These are phyloP conservation scores for Tachina fera DNA, from an alignment of 2,888 invertebrate species.

Conservation along the genomic window DNA sequence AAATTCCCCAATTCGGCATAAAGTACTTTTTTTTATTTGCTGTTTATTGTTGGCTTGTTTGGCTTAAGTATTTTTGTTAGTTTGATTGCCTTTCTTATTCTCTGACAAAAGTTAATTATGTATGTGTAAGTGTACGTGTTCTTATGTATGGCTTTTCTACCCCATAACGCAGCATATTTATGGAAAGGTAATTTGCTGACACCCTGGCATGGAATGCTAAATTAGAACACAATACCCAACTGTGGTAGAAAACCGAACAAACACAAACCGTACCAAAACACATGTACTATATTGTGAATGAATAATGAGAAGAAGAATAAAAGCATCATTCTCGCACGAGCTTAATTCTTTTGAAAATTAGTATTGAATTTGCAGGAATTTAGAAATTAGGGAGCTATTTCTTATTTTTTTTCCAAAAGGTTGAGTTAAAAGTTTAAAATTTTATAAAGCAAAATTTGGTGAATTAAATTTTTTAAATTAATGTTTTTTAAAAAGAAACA, in stretches of 20 bases:
- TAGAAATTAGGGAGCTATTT: background rate
- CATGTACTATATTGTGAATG: conserved; percentile 34
- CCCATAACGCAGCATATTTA: background rate
- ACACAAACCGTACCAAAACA: conserved; percentile 3
- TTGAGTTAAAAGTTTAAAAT: too few species aligned
- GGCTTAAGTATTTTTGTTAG: background rate
- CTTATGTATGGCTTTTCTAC: conserved; percentile 3
- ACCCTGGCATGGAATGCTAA: conserved; percentile 19
- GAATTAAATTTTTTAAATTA: too few species aligned
- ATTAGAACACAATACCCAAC: conserved; percentile 27
- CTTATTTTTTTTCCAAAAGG: background rate
- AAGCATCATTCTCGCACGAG: background rate
- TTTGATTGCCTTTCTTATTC: background rate
- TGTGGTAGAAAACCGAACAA: background rate
- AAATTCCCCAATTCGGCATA: background rate
- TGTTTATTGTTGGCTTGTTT: background rate
- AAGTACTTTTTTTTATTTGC: conserved; percentile 1
- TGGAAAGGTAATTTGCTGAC: conserved; percentile 24
- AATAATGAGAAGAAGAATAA: conserved; percentile 21
- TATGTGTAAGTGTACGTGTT: conserved; percentile 1
- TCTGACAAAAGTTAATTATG: conserved; percentile 17
- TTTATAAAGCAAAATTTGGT: too few species aligned
- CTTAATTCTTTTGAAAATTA: background rate
- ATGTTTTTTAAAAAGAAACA: too few species aligned
- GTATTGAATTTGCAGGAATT: background rate